Evolutionary conservation across 1,140 invertebrate species (phyloP).

Genomic region (Battus philenor): DNA sequence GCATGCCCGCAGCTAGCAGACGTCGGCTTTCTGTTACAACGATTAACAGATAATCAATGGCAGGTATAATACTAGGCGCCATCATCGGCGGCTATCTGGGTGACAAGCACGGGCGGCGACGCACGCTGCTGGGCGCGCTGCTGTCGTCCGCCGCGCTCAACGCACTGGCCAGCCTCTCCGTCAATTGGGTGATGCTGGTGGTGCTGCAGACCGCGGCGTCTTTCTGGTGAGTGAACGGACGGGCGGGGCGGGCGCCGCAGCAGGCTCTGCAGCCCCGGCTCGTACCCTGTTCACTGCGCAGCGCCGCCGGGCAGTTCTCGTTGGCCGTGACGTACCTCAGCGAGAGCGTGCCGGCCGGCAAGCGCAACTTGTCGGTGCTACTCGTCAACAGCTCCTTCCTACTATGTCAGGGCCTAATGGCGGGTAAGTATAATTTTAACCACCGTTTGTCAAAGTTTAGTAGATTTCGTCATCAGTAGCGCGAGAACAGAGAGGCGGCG

Average conservation of each 20-base stretch:
- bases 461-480: too few species aligned
- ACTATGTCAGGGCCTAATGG: slow-evolving; percentile 40
- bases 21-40: too few species aligned
- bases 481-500: too few species aligned
- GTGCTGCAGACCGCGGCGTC: slow-evolving; percentile 42
- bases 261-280: too few species aligned
- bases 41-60: too few species aligned
- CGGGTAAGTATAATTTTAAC: too few species aligned
- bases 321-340: slow-evolving; percentile 45
- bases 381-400: slow-evolving; percentile 39
- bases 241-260: too few species aligned
- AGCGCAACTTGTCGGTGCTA: slow-evolving; percentile 36
- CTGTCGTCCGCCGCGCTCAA: slow-evolving; percentile 28
- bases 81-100: slow-evolving; percentile 83
- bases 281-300: too few species aligned
- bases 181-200: slow-evolving; percentile 58
- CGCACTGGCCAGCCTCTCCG: slow-evolving; percentile 40
- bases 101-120: slow-evolving; percentile 79
- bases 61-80: slow-evolving; percentile 77
- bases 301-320: slow-evolving; percentile 36
- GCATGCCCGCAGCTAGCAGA: too few species aligned
- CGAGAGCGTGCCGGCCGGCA: slow-evolving; percentile 44
- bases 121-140: slow-evolving; percentile 64
- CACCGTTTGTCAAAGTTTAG: too few species aligned
- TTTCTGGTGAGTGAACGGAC: too few species aligned